Evolutionary conservation across 2,888 invertebrate genomes (phyloP).

Genomic region (Netelia melanura): DNA sequence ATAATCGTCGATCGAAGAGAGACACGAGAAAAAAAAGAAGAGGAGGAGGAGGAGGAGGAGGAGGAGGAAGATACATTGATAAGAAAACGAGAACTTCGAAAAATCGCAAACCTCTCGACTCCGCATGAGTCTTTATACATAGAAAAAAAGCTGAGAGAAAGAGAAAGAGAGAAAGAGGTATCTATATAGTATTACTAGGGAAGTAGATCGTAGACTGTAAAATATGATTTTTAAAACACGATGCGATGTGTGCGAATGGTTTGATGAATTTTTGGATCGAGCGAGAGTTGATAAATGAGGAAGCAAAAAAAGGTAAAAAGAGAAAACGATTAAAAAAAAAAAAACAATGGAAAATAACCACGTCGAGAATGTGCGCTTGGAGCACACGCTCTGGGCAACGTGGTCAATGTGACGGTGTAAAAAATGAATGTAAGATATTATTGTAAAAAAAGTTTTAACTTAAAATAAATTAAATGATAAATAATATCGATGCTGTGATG

Average conservation of each 20-base stretch:
- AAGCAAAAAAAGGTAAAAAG: slow-evolving; percentile 57
- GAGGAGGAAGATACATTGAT: neutral
- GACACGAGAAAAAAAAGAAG: slow-evolving; percentile 2
- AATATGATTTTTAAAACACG: slow-evolving; percentile 78
- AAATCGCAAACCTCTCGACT: slow-evolving; percentile 70
- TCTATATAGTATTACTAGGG: slow-evolving; percentile 84
- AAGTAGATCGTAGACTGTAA: slow-evolving; percentile 83
- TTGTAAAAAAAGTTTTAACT: slow-evolving; percentile 85
- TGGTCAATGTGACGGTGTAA: slow-evolving; percentile 78
- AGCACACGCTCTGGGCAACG: slow-evolving; percentile 64
- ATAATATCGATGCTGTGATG: slow-evolving; percentile 68
- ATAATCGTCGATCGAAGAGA: slow-evolving; percentile 4
- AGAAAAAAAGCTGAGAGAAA: slow-evolving; percentile 49
- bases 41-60: neutral
- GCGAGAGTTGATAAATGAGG: slow-evolving; percentile 57
- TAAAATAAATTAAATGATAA: slow-evolving; percentile 85
- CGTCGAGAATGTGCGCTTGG: slow-evolving; percentile 31
- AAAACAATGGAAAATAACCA: slow-evolving; percentile 19
- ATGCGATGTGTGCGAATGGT: slow-evolving; percentile 63
- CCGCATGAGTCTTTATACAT: slow-evolving; percentile 62
- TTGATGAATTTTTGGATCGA: slow-evolving; percentile 53
- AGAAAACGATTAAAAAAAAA: slow-evolving; percentile 30
- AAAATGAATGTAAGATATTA: slow-evolving; percentile 84
- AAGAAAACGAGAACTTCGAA: slow-evolving; percentile 62
- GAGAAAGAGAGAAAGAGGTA: slow-evolving; percentile 72